Evolutionary conservation across 2,113 vertebrate species (phyloP), one percentile per base, ranked within the genome.

Genomic region (Fukomys damarensis): DNA sequence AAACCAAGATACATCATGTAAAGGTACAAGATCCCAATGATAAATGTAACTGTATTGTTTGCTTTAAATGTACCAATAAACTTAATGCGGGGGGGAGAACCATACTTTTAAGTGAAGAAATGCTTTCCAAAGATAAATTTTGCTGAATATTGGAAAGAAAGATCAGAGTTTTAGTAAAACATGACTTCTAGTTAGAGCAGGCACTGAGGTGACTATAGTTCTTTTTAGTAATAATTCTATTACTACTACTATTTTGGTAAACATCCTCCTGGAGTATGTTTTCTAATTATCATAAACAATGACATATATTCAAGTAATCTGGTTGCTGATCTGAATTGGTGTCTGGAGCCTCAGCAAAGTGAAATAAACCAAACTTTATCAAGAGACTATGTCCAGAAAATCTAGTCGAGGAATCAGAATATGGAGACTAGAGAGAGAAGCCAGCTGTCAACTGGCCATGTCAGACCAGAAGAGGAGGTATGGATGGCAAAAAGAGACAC

Each of bases 221-320:
- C 0, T 70, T 86, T 76, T 70, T n/a, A 35, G 72, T 65, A 74
- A 85, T 59, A 63, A 59, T 76, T 85, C 30, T 70, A 46, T 63
- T 94, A 54, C 58, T 77, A n/a, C 52, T 93, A 91, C 28, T 54
- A 93, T 5, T 11, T 38, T 86, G n/a, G 56, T 74, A 95, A 89
- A 80, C 3, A 77, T 24, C 41, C 7, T 24, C 32, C 86, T 89
- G 86, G 17, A 86, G 94, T 13, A 63, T 58, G 30, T 35, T 90
- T 85, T 96, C 28, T 26, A 90, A 6, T 97, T 92, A 90, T 14
- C 6, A 9, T 95, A 94, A 92, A 32, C 86, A 90, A 92, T 28
- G 20, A 41, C 9, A 86, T 58, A 84, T 70, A 96, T 79, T 96
- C 72, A 91, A 74, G 43, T 49, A 84, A 93, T 9, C n/a, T 83